These are phyloP conservation scores for Drosophila mayaguana DNA, from an alignment of 2,888 invertebrate genomes.

Conservation along the genomic window DNA sequence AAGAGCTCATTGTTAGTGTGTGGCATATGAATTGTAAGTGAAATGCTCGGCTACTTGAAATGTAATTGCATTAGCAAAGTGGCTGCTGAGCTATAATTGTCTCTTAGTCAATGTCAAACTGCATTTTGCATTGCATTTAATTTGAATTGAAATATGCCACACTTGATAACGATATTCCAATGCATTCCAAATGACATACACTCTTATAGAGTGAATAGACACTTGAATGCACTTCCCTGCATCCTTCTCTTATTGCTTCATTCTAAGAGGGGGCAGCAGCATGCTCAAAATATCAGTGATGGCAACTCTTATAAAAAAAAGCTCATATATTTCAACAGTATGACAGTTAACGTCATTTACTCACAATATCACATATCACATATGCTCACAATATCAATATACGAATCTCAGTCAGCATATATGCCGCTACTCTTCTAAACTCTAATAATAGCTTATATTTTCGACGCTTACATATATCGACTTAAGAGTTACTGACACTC, in stretches of 20 bases:
- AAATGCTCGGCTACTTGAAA: slow-evolving; percentile 70
- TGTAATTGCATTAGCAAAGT: slow-evolving; percentile 77
- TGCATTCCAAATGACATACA: not conserved
- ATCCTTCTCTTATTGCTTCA: no score
- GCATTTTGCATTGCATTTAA: slow-evolving; percentile 9
- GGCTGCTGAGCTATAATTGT: slow-evolving; percentile 58
- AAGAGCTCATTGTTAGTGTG: slow-evolving; percentile 55
- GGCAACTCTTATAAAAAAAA: not conserved
- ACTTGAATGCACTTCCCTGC: not conserved
- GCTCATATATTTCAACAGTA: no score
- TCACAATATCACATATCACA: no score
- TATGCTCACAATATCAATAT: no score
- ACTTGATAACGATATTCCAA: slow-evolving; percentile 2
- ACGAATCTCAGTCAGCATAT: no score
- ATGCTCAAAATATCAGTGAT: not conserved
- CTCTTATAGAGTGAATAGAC: not conserved
- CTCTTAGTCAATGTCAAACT: slow-evolving; percentile 44
- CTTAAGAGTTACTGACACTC: not conserved
- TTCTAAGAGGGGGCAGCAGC: not conserved
- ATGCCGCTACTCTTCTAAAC: not conserved
- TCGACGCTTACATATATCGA: not conserved
- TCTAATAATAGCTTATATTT: not conserved
- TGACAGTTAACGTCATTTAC: no score
- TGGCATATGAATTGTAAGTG: slow-evolving; percentile 45
- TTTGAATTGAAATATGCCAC: slow-evolving; percentile 1